Evolutionary conservation across 1,140 invertebrate genomes (phyloP), one percentile per base, ranked within the genome.

Genomic region (Aphaenogaster rudis): DNA sequence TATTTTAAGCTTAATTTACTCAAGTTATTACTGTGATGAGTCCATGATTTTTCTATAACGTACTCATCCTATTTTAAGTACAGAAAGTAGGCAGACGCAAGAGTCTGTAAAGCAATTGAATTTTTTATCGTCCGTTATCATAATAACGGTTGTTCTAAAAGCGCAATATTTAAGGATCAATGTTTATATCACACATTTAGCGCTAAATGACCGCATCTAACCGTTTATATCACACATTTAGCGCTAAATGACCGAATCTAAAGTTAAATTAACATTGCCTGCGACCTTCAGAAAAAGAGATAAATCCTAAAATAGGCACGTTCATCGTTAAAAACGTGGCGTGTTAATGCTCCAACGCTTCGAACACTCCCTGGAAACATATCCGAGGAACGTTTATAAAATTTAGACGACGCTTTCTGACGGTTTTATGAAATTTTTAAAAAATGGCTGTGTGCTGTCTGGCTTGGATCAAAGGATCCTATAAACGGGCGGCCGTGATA

Each of bases 361-460:
- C 9, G 2, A 64, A 64, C 15, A 7, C 13, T 57, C 13, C 28
- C 28, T 17, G 9, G 13, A 54, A 13, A 67, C 15, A 81, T 17
- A 2, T 28, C 0, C 4, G 7, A 17, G 15, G 8, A 13, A 4
- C 39, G 21, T 54, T 36, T 33, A 36, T 42, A 69, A 54, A 81
- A 69, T 42, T 69, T 42, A 13, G 21, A 28, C n/a, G n/a, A 9
- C 54, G 7, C 6, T 33, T 5, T 48, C 15, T 21, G 28, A 48
- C 8, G 17, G n/a, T 64, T 78, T 78, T 36, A 64, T 28, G 57
- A 8, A 63, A 64, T 36, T 59, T 76, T 76, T 33, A 48, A 33
- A 77, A 59, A n/a, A n/a, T n/a, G 57, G 64, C 36, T 5, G 13
- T 42, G 11, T 50, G 5, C 5, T 5, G 8, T 17, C 33, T 3